Evolutionary conservation across 2,113 vertebrate species (phyloP), one percentile per base, ranked within the genome.

Genomic region (Calidris pygmaea): DNA sequence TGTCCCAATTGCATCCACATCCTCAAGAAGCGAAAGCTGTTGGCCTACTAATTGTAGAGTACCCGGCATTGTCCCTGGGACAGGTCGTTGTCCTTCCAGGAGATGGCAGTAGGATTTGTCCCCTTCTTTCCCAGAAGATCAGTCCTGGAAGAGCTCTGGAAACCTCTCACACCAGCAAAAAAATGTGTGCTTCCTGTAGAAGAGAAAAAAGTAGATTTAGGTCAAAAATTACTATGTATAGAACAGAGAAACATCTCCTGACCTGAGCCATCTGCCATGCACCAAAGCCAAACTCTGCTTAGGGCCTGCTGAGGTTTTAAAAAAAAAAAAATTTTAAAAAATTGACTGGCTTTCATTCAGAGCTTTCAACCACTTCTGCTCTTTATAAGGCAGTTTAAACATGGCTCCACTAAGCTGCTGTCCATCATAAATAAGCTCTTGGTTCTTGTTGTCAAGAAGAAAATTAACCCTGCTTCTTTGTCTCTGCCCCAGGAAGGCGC

Each of bases 201-300:
- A 82, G 52, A 72, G 81, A 56, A 4, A 82, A 39, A 79, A 92
- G 85, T 70, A 58, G 88, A 92, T 96, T 75, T 93, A 91, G 94
- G 94, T 94, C 91, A 94, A 93, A 96, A 96, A 60, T 72, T 53
- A 1, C 87, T 96, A 94, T 89, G 93, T 93, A 85, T 95, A 91
- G 94, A 96, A 91, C 60, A 70, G 70, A 87, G 81, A 37, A 93
- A 59, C 93, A 72, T 87, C 94, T 93, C 89, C 86, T 72, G 80
- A 92, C 89, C 86, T 72, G 77, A 92, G 29, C 94, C 91, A 93
- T 95, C 95, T 97, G 96, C 95, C 91, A 11, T 47, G 91, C 73
- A 89, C 89, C 84, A 75, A 81, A 90, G 89, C 91, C 96, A 96
- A 94, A 85, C 87, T 87, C 87, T 2, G 58, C 95, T 96, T 87